These are phyloP conservation scores for Heliconius congener DNA, from an alignment of 1,140 invertebrate species.

Conservation along the genomic window DNA sequence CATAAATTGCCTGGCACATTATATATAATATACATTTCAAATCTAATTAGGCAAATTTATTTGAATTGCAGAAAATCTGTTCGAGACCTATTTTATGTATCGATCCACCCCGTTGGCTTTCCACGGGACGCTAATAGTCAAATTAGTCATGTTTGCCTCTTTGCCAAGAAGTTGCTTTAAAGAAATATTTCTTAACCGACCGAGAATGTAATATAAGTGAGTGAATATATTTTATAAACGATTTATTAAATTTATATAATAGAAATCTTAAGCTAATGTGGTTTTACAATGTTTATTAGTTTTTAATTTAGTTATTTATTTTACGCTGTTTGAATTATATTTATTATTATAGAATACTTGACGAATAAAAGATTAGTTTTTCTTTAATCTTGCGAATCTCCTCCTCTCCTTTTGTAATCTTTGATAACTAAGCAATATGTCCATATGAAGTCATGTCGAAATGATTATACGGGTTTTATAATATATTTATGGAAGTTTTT, in stretches of 20 bases:
- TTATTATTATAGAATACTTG: too few species aligned
- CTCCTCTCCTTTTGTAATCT: too few species aligned
- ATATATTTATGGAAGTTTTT: too few species aligned
- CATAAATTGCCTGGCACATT: background rate
- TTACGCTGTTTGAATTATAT: too few species aligned
- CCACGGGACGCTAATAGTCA: constrained; percentile 14
- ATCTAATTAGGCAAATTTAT: constrained; percentile 23
- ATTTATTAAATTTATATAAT: background rate
- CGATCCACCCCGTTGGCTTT: constrained; percentile 13
- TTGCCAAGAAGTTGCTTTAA: constrained; percentile 28
- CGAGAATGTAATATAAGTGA: background rate
- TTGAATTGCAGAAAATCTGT: constrained; percentile 25
- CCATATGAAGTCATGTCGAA: too few species aligned
- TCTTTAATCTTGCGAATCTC: too few species aligned
- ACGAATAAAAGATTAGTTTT: too few species aligned
- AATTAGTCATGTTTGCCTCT: constrained; percentile 25
- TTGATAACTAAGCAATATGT: too few species aligned
- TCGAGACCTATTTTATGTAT: background rate
- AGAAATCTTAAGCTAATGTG: too few species aligned
- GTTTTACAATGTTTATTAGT: too few species aligned
- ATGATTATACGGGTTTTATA: too few species aligned
- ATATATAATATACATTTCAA: background rate
- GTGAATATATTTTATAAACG: background rate
- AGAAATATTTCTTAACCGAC: constrained; percentile 27
- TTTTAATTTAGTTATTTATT: too few species aligned